Percentiles rank a stretch among this genome's conserved stretches.
These are phyloP conservation scores for Salvator merianae DNA, from an alignment of 2,113 vertebrate genomes.

Conservation along the genomic window DNA sequence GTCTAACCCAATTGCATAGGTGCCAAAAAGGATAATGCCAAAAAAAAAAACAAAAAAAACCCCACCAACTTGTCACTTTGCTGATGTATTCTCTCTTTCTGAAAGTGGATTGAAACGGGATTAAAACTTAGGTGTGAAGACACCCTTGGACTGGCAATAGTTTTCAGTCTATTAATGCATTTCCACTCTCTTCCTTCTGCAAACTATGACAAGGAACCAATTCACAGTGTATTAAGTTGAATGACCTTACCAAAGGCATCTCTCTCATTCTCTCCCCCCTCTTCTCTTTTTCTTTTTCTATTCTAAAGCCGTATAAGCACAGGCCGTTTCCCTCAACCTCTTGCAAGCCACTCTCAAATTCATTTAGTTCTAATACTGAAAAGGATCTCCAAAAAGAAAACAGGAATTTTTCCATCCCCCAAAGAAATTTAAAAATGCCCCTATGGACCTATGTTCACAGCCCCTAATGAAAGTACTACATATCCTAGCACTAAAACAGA, in stretches of 20 bases:
- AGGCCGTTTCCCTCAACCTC: not conserved
- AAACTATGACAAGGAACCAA: conserved; percentile 17
- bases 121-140: too few species aligned
- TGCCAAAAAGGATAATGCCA: too few species aligned
- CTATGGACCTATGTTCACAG: not conserved
- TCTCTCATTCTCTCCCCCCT: too few species aligned
- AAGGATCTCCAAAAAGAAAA: not conserved
- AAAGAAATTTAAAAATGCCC: too few species aligned
- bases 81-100: too few species aligned
- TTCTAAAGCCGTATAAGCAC: not conserved
- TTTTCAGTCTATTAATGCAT: not conserved
- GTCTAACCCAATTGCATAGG: too few species aligned
- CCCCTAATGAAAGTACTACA: not conserved
- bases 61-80: too few species aligned
- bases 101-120: too few species aligned
- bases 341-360: not conserved
- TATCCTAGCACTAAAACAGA: conserved; percentile 34
- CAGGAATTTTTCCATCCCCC: not conserved
- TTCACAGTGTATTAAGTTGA: conserved; percentile 36
- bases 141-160: not conserved
- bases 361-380: not conserved
- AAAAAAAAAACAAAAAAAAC: too few species aligned
- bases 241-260: not conserved
- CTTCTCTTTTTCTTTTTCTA: not conserved
- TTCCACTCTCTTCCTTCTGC: not conserved